Conservation (phyloP, 1,140 invertebrate species). For the Nephila pilipes region DNA sequence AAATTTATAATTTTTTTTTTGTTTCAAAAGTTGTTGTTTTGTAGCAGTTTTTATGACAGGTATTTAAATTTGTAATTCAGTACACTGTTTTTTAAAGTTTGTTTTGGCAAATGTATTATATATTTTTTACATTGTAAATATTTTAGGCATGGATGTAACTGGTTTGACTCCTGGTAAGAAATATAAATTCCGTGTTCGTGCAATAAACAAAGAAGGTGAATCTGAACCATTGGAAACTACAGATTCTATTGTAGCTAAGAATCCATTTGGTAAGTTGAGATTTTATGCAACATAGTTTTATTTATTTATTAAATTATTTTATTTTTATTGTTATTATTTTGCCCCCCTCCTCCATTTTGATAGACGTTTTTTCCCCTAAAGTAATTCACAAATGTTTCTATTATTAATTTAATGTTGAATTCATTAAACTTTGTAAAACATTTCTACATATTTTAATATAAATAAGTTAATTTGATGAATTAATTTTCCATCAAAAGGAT, state of each 20-base stretch:
- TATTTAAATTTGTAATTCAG: too few species aligned
- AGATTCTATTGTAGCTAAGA: conserved; percentile 94
- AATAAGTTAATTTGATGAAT: too few species aligned
- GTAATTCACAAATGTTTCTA: too few species aligned
- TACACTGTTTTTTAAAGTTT: background rate
- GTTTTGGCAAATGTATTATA: background rate
- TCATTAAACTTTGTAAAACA: too few species aligned
- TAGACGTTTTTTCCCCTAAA: too few species aligned
- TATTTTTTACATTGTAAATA: background rate
- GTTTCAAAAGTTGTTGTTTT: too few species aligned
- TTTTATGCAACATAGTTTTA: background rate
- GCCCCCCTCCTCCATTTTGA: too few species aligned
- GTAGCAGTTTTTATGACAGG: too few species aligned
- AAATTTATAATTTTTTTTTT: background rate
- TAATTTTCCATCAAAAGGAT: too few species aligned
- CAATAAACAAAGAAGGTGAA: conserved; percentile 97
- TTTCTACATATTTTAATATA: too few species aligned
- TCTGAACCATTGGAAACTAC: conserved; percentile 95
- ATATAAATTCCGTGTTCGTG: conserved; percentile 96
- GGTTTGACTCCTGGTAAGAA: conserved; percentile 94
- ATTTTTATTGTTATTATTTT: background rate
- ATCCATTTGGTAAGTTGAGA: conserved; percentile 89
- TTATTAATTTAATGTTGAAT: too few species aligned
- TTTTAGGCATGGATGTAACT: conserved; percentile 89
- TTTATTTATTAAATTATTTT: background rate